Evolutionary conservation across 1,140 invertebrate genomes (phyloP).

Genomic region (Meloidogyne hapla): DNA sequence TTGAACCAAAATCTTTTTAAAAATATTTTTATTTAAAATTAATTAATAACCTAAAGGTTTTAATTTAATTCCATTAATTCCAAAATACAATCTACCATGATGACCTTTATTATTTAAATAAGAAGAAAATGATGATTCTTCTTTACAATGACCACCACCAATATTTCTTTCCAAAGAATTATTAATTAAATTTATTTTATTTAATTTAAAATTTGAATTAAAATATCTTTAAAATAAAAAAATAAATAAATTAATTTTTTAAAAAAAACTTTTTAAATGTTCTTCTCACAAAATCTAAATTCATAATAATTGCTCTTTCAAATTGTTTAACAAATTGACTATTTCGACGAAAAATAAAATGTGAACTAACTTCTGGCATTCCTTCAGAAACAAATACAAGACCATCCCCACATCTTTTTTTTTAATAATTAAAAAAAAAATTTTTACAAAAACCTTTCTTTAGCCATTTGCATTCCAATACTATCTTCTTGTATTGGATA

Average conservation of each 20-base stretch:
- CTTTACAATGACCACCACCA: background rate
- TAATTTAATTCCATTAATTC: constrained; percentile 16
- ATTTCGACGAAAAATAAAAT: constrained; percentile 38
- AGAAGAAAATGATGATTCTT: background rate
- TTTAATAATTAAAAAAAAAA: constrained; percentile 10
- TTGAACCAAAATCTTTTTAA: constrained; percentile 13
- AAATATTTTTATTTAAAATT: background rate
- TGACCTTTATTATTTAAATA: background rate
- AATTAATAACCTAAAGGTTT: background rate
- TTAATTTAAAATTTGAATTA: background rate
- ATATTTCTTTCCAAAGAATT: background rate
- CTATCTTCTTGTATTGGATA: constrained; percentile 44
- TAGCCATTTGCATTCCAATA: constrained; percentile 32
- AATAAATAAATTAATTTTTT: background rate
- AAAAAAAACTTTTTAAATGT: constrained; percentile 41
- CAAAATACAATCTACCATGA: background rate
- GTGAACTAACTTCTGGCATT: constrained; percentile 41
- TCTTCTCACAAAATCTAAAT: constrained; percentile 45
- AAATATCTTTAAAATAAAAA: background rate
- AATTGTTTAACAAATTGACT: constrained; percentile 15
- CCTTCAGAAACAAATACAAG: constrained; percentile 41
- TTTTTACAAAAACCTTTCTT: background rate
- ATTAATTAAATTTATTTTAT: background rate
- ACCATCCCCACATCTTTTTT: constrained; percentile 39
- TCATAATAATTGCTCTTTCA: constrained; percentile 47